Percentiles rank a stretch among this genome's conserved stretches.
These are phyloP conservation scores for Calliphora vicina DNA, from an alignment of 1,140 invertebrate species.

Conservation along the genomic window DNA sequence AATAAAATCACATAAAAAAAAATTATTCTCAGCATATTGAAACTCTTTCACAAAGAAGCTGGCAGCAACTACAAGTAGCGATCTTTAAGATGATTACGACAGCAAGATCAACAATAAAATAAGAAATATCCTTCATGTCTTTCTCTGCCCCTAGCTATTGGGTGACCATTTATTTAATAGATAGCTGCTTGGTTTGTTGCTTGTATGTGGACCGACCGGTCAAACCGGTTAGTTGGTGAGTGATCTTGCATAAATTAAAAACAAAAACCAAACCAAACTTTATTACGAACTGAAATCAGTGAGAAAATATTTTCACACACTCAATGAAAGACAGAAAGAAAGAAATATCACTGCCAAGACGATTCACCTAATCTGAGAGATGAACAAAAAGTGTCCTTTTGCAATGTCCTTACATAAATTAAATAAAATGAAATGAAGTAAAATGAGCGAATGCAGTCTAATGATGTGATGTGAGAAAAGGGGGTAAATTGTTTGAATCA, in stretches of 20 bases:
- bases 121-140: too few relatives aligned
- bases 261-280: background rate
- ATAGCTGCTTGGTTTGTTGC: background rate
- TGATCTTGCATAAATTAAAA: conserved; percentile 14
- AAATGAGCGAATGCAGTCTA: background rate
- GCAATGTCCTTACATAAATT: conserved; percentile 63
- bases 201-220: conserved; percentile 55
- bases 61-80: background rate
- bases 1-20: background rate
- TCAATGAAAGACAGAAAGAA: background rate
- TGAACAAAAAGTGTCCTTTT: conserved; percentile 54
- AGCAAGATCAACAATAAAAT: too few relatives aligned
- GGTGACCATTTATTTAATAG: background rate
- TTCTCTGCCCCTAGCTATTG: background rate
- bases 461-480: conserved; percentile 36
- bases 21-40: background rate
- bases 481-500: conserved; percentile 25
- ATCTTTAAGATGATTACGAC: background rate
- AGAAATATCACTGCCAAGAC: background rate
- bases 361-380: background rate
- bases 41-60: background rate
- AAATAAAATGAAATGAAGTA: conserved; percentile 29
- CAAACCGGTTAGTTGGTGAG: conserved; percentile 53
- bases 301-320: conserved; percentile 25
- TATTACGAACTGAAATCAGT: background rate